These are phyloP conservation scores for Thunnus maccoyii DNA, from an alignment of 2,113 vertebrate genomes.

Conservation along the genomic window DNA sequence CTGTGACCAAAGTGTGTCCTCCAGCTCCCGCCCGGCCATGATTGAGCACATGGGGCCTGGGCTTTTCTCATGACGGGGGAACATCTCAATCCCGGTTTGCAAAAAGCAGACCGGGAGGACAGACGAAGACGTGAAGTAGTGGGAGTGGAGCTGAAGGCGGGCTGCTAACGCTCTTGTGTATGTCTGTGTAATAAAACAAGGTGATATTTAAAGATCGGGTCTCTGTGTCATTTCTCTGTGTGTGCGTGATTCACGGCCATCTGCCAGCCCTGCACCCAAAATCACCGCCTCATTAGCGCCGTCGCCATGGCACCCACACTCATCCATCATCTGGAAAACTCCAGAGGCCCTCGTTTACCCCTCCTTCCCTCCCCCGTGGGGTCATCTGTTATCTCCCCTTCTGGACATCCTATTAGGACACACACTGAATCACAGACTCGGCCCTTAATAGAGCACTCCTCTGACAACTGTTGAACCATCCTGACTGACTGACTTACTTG, in stretches of 20 bases:
- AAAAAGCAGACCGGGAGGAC: background rate
- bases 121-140: conserved; percentile 26
- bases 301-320: conserved; percentile 65
- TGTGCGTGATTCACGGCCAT: conserved; percentile 69
- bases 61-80: conserved; percentile 26
- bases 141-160: conserved; percentile 59
- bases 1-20: conserved; percentile 66
- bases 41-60: conserved; percentile 21
- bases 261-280: conserved; percentile 67
- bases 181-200: conserved; percentile 82
- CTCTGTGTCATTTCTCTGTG: conserved; percentile 51
- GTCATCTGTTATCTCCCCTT: conserved; percentile 66
- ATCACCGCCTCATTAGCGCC: conserved; percentile 71
- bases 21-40: conserved; percentile 11
- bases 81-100: conserved; percentile 52
- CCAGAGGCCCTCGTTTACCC: conserved; percentile 44
- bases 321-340: conserved; percentile 69
- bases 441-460: conserved; percentile 28
- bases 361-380: background rate
- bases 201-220: conserved; percentile 78
- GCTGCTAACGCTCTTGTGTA: conserved; percentile 73
- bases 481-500: background rate
- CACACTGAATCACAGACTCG: conserved; percentile 36
- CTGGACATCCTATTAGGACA: conserved; percentile 55
- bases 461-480: conserved; percentile 3